Evolutionary conservation across 2,888 invertebrate genomes (phyloP), one percentile per base, ranked within the genome.

Genomic region (Isoperla grammatica): DNA sequence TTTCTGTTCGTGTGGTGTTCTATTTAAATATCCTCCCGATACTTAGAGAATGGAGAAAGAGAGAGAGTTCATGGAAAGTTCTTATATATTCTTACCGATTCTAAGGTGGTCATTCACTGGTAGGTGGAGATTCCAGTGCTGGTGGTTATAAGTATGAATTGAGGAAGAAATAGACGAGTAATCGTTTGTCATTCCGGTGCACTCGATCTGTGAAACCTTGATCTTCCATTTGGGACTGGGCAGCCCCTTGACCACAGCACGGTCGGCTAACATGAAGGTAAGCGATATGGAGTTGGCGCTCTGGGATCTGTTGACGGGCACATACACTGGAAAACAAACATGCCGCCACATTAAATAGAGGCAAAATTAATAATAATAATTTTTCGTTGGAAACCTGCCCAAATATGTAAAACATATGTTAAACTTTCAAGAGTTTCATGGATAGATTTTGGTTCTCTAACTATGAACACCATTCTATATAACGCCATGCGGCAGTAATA

Each of bases 121-220:
- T 8, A 53, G 12, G 12, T 53, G 37, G 6, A 37, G 37, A 37
- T 53, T 39, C 53, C 53, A 53, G 12, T 15, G 19, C 17, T 37
- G 53, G 12, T 53, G 15, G 40, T 53, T 53, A 5, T 15, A 39
- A 2, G 39, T 39, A 5, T 20, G n/a, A 3, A 53, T 20, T 3
- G 57, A 35, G 2, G 45, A 15, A 37, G 20, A 17, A 8, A 45
- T 8, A 11, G 19, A 15, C 2, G 39, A 42, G 12, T 35, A 48
- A 46, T 59, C 45, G 15, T 55, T 35, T 17, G 50, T 23, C 71
- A 72, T 61, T 77, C 78, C 78, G 77, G 76, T 78, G 70, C 81
- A 84, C 70, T 84, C 83, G 22, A 84, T 67, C 68, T 84, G 84
- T 0, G 82, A 82, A 42, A 84, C 78, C 64, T 81, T 79, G 64